These are phyloP conservation scores for Argynnis bischoffii DNA, from an alignment of 2,888 invertebrate species.

Conservation along the genomic window DNA sequence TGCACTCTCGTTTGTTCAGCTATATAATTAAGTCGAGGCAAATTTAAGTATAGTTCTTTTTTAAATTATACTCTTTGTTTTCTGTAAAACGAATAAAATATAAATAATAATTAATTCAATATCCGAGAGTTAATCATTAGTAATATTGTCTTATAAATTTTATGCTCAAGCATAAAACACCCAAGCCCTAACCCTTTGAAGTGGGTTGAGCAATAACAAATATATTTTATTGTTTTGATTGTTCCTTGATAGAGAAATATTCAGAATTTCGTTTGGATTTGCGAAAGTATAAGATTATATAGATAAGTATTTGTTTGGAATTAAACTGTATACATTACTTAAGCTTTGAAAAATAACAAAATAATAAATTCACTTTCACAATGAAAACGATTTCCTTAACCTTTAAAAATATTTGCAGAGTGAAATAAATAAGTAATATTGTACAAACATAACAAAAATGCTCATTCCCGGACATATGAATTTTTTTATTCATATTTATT, in stretches of 20 bases:
- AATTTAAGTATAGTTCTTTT: too few species aligned
- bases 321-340: background rate
- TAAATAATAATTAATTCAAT: background rate
- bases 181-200: constrained; percentile 10
- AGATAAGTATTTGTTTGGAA: background rate
- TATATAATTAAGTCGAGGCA: too few species aligned
- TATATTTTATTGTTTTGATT: constrained; percentile 32
- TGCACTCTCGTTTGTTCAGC: too few species aligned
- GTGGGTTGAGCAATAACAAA: constrained; percentile 30
- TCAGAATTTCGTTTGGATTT: constrained; percentile 10
- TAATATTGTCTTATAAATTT: background rate
- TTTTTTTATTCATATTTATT: background rate
- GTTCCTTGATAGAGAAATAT: constrained; percentile 27
- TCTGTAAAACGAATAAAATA: background rate
- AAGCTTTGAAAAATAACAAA: too few species aligned
- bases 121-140: background rate
- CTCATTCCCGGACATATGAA: too few species aligned
- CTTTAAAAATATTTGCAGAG: too few species aligned
- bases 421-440: too few species aligned
- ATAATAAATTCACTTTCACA: too few species aligned
- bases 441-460: too few species aligned
- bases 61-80: too few species aligned
- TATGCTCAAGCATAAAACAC: background rate
- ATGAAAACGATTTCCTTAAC: too few species aligned
- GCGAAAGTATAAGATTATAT: constrained; percentile 24